These are phyloP conservation scores for Oscheius sp. DNA, from an alignment of 2,888 invertebrate species.

Conservation along the genomic window DNA sequence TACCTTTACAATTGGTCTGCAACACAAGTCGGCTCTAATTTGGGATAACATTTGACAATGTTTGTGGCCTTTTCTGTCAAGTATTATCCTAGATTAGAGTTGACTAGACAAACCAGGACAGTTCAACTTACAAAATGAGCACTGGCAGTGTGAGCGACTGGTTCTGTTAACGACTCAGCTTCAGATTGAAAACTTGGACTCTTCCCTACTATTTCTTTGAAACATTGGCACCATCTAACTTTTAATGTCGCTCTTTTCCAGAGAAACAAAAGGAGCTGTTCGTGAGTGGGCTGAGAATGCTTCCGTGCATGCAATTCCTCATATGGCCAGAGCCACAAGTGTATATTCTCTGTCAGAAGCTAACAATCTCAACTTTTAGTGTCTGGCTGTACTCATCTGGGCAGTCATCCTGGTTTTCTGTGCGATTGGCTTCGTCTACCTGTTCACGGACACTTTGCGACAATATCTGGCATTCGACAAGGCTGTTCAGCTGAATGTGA, in stretches of 20 bases:
- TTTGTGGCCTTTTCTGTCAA: no score
- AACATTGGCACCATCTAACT: no score
- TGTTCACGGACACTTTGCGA: conserved; percentile 55
- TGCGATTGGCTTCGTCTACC: conserved; percentile 58
- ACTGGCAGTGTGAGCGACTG: no score
- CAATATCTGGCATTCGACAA: conserved; percentile 58
- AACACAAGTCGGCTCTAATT: no score
- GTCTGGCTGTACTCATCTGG: conserved; percentile 55
- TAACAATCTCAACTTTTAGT: conserved; percentile 3
- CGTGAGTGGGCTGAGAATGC: conserved; percentile 61
- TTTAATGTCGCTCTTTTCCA: conserved; percentile 34
- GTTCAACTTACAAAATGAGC: no score
- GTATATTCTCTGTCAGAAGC: not conserved
- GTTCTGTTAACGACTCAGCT: no score
- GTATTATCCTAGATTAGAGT: no score
- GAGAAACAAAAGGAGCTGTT: conserved; percentile 55
- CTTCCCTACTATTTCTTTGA: no score
- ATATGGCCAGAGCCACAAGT: conserved; percentile 58
- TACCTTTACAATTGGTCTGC: no score
- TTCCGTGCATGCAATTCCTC: conserved; percentile 60
- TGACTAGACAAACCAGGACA: no score
- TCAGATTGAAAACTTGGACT: no score
- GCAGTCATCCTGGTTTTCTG: conserved; percentile 53
- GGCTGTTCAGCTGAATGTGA: conserved; percentile 56
- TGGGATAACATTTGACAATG: no score